Base-by-base conservation (phyloP, 2,113 vertebrate genomes). In the Phocoena sinus region DNA sequence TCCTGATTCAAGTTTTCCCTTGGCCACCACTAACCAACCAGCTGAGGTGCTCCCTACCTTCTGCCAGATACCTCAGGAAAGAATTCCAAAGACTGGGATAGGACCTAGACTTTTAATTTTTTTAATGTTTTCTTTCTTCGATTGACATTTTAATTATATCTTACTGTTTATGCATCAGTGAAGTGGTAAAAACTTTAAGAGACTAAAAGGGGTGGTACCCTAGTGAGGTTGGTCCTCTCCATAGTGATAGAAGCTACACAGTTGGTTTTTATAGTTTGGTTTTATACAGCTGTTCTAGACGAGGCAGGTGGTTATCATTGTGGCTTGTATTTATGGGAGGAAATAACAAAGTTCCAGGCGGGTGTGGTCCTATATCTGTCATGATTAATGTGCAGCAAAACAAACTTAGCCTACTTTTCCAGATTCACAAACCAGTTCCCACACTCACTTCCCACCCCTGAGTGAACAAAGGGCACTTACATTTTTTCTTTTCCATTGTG, bases 391-490 rank as follows among this genome's bases (percentile, higher is more conserved):
- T 82, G 8, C 7, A 58, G 31, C 31, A 56, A 28, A 91, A 80
- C 81, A 87, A 85, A 82, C 62, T 33, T 63, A 71, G 17, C 50
- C 21, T 93, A 33, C 47, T 93, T 95, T 85, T 65, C 50, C 50
- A 83, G 33, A 67, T 13, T 94, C 28, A 38, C 8, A 71, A 50
- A 58, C 63, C 80, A 76, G 58, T 65, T 70, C 20, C 50, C 92
- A 93, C 17, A 95, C 26, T 93, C 56, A 82, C 3, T 96, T 94
- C 26, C 79, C 41, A 77, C 20, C 41, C 56, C 73, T 92, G 31
- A 94, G n/a, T 94, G 70, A 97, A n/a, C 80, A 92, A 68, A 90
- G 25, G 3, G 53, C n/a, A 73, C 70, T 93, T n/a, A 31, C 10
- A 13, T 44, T 80, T 77, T 82, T 89, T 91, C 5, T 81, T 97